These are phyloP conservation scores for Phenganax stokvisi DNA, from an alignment of 92 coral and sea anemone species.

Conservation along the genomic window DNA sequence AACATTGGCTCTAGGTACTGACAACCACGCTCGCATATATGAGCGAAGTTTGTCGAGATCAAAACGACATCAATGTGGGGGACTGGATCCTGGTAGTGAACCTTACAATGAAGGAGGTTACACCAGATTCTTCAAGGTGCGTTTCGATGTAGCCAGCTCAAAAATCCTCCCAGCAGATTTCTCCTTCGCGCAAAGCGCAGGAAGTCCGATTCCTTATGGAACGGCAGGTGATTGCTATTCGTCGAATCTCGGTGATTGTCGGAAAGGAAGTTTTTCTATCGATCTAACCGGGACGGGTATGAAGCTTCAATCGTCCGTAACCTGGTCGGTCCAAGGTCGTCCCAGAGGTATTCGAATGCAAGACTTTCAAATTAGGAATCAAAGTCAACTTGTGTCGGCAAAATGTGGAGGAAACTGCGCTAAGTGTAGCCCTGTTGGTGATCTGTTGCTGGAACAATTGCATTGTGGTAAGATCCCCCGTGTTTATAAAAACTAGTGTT, in stretches of 20 bases:
- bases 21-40: constrained; percentile 37
- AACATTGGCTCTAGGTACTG: neutral
- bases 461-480: neutral
- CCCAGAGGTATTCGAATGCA: constrained; percentile 29
- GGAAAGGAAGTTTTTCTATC: constrained; percentile 29
- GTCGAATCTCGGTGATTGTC: constrained; percentile 26
- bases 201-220: constrained; percentile 26
- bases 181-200: constrained; percentile 18
- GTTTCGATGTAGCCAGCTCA: neutral
- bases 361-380: constrained; percentile 16
- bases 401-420: constrained; percentile 37
- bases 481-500: too few relatives aligned
- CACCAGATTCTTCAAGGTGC: constrained; percentile 28
- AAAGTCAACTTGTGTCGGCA: constrained; percentile 22
- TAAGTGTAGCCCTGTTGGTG: constrained; percentile 20
- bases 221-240: constrained; percentile 40
- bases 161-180: constrained; percentile 31
- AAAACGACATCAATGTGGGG: constrained; percentile 28
- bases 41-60: neutral
- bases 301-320: constrained; percentile 16
- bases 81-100: constrained; percentile 1
- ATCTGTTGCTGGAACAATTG: constrained; percentile 10
- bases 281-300: constrained; percentile 36
- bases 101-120: constrained; percentile 25
- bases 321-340: constrained; percentile 15